A percentile compares a stretch with the other conserved stretches of the same genome.
Conservation (phyloP, 2,888 invertebrate genomes). For the Creontiades dilutus region DNA sequence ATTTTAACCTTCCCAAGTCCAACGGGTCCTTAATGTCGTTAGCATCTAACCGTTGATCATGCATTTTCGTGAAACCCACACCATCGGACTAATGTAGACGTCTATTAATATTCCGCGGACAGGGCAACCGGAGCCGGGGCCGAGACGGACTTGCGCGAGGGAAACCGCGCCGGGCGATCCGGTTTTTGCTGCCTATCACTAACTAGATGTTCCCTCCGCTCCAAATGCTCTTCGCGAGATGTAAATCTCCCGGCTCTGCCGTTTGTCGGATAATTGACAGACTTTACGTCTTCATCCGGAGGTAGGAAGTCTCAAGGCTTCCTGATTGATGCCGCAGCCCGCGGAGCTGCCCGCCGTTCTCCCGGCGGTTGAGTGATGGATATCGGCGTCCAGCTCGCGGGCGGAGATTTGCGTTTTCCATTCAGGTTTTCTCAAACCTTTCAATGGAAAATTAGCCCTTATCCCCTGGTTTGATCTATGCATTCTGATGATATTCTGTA, state of each 20-base stretch:
- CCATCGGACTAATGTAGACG: neutral
- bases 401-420: neutral
- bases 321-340: conserved; percentile 49
- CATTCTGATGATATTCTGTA: too few relatives aligned
- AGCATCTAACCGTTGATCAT: too few relatives aligned
- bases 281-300: conserved; percentile 60
- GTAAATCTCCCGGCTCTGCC: conserved; percentile 45
- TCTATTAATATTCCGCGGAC: conserved; percentile 1
- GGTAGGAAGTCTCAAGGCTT: neutral
- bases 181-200: conserved; percentile 26
- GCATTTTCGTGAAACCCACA: neutral
- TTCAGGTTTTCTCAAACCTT: too few relatives aligned
- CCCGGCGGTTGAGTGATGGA: neutral
- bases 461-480: too few relatives aligned
- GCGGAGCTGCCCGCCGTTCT: neutral
- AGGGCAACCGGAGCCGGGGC: neutral
- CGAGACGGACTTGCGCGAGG: neutral
- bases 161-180: conserved; percentile 39
- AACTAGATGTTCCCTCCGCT: conserved; percentile 38
- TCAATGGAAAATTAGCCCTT: too few relatives aligned
- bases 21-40: too few relatives aligned
- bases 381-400: neutral
- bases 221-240: conserved; percentile 34
- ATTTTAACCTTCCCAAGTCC: too few relatives aligned
- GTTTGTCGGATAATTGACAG: conserved; percentile 63